Percentiles rank a stretch among this genome's conserved stretches.
Conservation (phyloP, 2,888 invertebrate species). For the Fragum whitleyi region DNA sequence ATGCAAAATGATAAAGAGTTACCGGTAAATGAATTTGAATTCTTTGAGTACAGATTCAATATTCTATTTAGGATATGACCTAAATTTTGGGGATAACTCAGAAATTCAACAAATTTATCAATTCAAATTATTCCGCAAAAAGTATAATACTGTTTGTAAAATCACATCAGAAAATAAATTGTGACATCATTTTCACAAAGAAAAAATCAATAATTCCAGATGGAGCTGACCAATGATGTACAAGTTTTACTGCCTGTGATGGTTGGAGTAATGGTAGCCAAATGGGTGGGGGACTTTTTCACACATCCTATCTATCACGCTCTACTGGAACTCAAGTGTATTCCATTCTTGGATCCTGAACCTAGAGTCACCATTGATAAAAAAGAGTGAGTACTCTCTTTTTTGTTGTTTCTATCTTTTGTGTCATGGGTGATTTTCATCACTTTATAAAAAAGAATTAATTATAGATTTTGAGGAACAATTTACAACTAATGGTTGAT, state of each 20-base stretch:
- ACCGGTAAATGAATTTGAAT: no score
- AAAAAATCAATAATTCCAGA: slow-evolving; percentile 11
- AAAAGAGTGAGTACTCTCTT: slow-evolving; percentile 55
- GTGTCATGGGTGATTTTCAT: not conserved
- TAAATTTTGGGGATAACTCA: no score
- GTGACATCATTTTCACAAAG: no score
- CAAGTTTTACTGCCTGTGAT: slow-evolving; percentile 86
- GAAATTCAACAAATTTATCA: no score
- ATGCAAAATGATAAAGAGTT: no score
- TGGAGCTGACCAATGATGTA: slow-evolving; percentile 86
- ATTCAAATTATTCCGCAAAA: no score
- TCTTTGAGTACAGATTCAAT: no score
- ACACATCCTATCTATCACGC: slow-evolving; percentile 86
- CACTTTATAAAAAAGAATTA: not conserved
- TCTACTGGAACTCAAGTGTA: slow-evolving; percentile 86
- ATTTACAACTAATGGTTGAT: not conserved
- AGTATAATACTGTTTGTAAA: no score
- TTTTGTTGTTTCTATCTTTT: no score
- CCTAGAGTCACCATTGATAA: slow-evolving; percentile 77
- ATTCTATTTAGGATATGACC: no score
- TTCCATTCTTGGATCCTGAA: slow-evolving; percentile 85
- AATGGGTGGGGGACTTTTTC: slow-evolving; percentile 86
- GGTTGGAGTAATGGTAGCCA: slow-evolving; percentile 86
- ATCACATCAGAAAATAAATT: no score
- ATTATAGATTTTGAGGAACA: not conserved